Base-by-base conservation (phyloP, 2,888 invertebrate genomes). In the Eupithecia pulchellata region DNA sequence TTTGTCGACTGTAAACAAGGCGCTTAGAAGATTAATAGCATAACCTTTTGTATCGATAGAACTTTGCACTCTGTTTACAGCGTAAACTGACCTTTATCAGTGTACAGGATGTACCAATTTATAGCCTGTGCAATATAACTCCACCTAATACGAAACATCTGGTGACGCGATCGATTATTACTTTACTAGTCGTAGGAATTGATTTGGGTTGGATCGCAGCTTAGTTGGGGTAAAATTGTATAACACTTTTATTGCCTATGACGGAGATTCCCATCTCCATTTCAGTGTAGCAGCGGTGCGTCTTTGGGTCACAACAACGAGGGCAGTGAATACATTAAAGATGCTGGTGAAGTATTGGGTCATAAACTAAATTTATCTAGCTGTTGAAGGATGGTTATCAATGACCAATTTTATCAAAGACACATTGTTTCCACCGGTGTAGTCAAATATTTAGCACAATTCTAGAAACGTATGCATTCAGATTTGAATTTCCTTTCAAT, bases 1-100 rank as follows among this genome's bases (percentile, higher is more conserved):
- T 34, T 34, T 55, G 29, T 36, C 5, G 42, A 58, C n/a, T 32
- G 61, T 62, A 62, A 66, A 58, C 63, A 66, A 36, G 20, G 64
- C 29, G 17, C 57, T 29, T 29, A 57, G 29, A 57, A 57, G 57
- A 57, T 57, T 57, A 57, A 57, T 57, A 57, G 57, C 2, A 29
- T 57, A 57, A 57, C 57, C 14, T 57, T 57, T 57, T 57, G 57
- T 29, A 57, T 29, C 29, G 55, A 14, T 27, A 29, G 20, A 52
- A 52, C 52, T 52, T 52, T 52, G 52, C 52, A 52, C 25, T 52
- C 11, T 25, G 52, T 25, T 52, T 29, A 57, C 29, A 57, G 57
- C 29, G 57, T 29, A 57, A 57, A 57, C 29, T 57, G 17, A 57
- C 29, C 29, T 57, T 29, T 29, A 17, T 29, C 14, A 27, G 57